Percentiles rank a stretch among this genome's conserved stretches.
phyloP scores from a whole-genome alignment of 1,140 invertebrate species.

The Plutomurus gul region DNA sequence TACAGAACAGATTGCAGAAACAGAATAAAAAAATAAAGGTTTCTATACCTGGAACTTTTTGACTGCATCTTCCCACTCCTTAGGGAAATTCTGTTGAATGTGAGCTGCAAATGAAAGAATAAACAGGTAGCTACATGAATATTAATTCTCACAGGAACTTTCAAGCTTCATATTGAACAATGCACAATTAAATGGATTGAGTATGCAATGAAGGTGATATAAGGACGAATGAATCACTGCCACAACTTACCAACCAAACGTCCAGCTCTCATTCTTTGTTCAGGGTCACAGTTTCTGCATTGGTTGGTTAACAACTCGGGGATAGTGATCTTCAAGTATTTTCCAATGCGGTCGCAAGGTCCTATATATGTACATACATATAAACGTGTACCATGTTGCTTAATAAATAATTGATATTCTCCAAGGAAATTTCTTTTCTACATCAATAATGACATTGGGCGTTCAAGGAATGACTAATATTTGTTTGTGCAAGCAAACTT shows the following conservation, averaged over 20 bases:
- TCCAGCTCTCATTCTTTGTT: slow-evolving; percentile 49
- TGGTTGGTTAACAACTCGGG: slow-evolving; percentile 51
- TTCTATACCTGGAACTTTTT: slow-evolving; percentile 53
- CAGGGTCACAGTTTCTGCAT: slow-evolving; percentile 48
- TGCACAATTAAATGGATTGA: too few species aligned
- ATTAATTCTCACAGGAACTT: too few species aligned
- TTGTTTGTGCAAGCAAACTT: too few species aligned
- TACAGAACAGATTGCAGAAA: background rate
- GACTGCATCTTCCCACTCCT: slow-evolving; percentile 53
- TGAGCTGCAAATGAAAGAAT: slow-evolving; percentile 16
- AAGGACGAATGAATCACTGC: background rate
- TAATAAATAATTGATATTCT: too few species aligned
- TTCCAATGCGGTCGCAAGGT: slow-evolving; percentile 50
- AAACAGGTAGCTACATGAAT: background rate
- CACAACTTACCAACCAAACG: slow-evolving; percentile 41
- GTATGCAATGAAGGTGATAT: too few species aligned
- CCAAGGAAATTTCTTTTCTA: too few species aligned
- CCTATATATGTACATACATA: background rate
- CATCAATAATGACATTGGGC: too few species aligned
- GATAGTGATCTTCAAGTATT: slow-evolving; percentile 53
- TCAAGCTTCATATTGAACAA: too few species aligned
- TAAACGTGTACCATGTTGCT: background rate
- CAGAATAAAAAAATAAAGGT: background rate
- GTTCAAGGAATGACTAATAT: too few species aligned
- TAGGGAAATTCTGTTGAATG: slow-evolving; percentile 52